These are phyloP conservation scores for Cerastis rubricosa DNA, from an alignment of 2,888 invertebrate species.

Conservation along the genomic window DNA sequence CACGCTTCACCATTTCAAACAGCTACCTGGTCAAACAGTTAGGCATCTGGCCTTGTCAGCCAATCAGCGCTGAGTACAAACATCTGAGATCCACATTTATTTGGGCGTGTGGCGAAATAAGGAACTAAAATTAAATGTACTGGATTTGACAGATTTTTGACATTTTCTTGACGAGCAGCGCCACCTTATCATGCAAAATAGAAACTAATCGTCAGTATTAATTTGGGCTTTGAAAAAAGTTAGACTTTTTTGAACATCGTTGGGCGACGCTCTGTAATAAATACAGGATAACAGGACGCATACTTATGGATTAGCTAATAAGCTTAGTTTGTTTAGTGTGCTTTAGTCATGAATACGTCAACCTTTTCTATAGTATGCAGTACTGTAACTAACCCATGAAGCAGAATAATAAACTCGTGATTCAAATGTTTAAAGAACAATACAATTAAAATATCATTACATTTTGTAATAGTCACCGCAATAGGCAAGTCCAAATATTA, in stretches of 20 bases:
- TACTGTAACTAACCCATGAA: conserved; percentile 1
- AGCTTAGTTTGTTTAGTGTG: background rate
- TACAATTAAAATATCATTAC: background rate
- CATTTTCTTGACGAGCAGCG: conserved; percentile 1
- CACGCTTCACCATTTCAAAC: conserved; percentile 1
- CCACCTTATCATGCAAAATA: background rate
- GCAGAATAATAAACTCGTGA: conserved; percentile 2
- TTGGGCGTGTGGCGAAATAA: background rate
- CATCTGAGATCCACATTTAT: background rate
- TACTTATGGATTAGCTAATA: background rate
- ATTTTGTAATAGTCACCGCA: background rate
- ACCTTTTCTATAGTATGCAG: background rate
- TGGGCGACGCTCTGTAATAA: background rate
- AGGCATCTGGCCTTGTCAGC: conserved; percentile 20
- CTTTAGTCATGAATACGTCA: background rate
- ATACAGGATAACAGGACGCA: background rate
- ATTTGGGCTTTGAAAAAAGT: background rate
- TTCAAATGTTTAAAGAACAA: conserved; percentile 5
- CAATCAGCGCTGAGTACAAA: conserved; percentile 13
- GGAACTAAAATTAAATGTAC: background rate
- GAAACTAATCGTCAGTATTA: background rate
- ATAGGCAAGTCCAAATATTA: background rate
- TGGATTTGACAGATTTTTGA: conserved; percentile 2
- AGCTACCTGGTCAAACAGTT: conserved; percentile 25
- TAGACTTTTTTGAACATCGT: no score